These are phyloP conservation scores for Rissa tridactyla DNA, from an alignment of 2,113 vertebrate genomes.

Conservation along the genomic window DNA sequence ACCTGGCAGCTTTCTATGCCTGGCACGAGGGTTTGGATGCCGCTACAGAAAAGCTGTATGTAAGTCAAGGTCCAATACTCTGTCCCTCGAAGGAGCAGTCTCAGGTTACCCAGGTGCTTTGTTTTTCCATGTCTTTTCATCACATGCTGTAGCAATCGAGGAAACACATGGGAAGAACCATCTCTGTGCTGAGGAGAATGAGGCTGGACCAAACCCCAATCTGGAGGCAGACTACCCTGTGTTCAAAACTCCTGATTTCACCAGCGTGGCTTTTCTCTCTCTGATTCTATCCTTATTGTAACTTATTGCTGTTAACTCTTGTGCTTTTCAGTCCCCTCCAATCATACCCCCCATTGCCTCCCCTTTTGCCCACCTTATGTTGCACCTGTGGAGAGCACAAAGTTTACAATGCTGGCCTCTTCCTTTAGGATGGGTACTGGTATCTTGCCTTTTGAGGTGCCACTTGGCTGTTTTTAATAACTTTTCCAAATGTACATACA, in stretches of 20 bases:
- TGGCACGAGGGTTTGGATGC: background rate
- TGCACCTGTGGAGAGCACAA: background rate
- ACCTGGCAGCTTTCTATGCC: background rate
- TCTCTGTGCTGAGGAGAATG: background rate
- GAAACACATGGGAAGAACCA: background rate
- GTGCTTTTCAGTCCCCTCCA: background rate
- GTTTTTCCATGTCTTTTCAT: rapidly evolving
- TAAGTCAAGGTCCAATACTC: background rate
- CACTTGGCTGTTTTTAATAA: background rate
- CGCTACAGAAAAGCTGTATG: rapidly evolving
- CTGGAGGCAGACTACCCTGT: background rate
- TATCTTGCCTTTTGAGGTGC: background rate
- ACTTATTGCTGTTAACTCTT: background rate
- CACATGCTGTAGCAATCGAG: background rate
- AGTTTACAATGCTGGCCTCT: background rate
- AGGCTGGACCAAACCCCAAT: background rate
- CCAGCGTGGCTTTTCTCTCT: background rate
- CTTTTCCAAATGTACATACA: background rate
- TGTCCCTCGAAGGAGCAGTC: background rate
- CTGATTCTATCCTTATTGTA: background rate
- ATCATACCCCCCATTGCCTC: background rate
- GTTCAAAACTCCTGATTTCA: background rate
- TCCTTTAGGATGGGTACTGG: background rate
- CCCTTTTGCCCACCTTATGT: background rate
- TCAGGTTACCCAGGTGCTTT: background rate